Conservation (phyloP, 1,140 invertebrate species). For the Venustaconcha ellipsiformis region DNA sequence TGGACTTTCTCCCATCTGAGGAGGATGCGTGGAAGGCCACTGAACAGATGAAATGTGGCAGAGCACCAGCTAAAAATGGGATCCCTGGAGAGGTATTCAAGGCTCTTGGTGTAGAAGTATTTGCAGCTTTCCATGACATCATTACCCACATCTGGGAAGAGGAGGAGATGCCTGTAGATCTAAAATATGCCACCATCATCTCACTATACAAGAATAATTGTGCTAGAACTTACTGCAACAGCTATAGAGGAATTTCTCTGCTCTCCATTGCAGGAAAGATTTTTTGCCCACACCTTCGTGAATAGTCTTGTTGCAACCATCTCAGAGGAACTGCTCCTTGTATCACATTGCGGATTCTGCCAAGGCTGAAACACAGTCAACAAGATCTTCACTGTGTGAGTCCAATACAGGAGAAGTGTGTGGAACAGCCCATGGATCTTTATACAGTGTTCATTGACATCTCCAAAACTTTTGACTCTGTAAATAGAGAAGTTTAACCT, state of each 20-base stretch:
- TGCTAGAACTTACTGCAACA: constrained; percentile 20
- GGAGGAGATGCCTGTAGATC: constrained; percentile 25
- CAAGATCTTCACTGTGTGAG: no score
- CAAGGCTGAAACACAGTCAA: no score
- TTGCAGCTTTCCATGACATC: no score
- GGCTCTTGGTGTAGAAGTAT: no score
- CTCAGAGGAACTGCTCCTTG: no score
- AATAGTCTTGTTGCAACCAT: no score
- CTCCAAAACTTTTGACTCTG: no score
- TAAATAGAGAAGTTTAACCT: no score
- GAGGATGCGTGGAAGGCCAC: neutral
- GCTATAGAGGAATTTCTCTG: constrained; percentile 33
- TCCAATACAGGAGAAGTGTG: no score
- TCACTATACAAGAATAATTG: constrained; percentile 33
- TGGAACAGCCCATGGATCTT: no score
- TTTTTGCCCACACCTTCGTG: constrained; percentile 4
- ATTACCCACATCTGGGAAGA: constrained; percentile 14
- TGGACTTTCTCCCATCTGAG: neutral
- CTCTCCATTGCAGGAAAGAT: constrained; percentile 22
- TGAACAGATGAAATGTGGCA: neutral
- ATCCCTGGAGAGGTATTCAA: constrained; percentile 10
- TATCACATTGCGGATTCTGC: no score
- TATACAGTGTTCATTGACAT: no score
- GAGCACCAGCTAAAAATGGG: constrained; percentile 18
- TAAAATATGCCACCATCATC: constrained; percentile 27